Percentiles rank a stretch among this genome's conserved stretches.
phyloP scores from a whole-genome alignment of 2,797 vertebrate genomes.

The Periparus ater region DNA sequence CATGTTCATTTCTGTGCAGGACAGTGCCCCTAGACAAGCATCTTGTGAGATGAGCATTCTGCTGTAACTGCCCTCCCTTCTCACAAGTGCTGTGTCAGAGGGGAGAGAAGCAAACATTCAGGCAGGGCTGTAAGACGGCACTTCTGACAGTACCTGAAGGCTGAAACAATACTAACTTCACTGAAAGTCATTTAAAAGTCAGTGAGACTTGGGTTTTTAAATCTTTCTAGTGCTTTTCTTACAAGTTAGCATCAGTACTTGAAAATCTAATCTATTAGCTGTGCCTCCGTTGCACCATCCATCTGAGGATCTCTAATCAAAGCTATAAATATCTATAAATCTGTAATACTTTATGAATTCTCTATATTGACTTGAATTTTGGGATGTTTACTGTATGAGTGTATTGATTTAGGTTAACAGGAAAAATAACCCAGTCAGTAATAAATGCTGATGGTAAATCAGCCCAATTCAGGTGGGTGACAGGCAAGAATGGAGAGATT shows the following conservation, averaged over 20 bases:
- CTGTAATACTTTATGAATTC: constrained; percentile 49
- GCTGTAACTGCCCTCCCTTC: not conserved
- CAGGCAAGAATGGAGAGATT: not conserved
- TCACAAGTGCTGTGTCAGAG: accelerated
- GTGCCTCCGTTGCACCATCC: not conserved
- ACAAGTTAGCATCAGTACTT: constrained; percentile 7
- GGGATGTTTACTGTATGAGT: constrained; percentile 37
- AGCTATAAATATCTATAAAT: constrained; percentile 55
- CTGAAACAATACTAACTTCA: not conserved
- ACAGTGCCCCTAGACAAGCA: not conserved
- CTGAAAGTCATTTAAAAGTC: constrained; percentile 50
- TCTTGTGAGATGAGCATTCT: not conserved
- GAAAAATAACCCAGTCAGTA: constrained; percentile 39
- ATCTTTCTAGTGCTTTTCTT: not conserved
- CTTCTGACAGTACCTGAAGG: not conserved
- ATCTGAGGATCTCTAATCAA: constrained; percentile 38
- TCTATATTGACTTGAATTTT: constrained; percentile 48
- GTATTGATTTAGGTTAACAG: constrained; percentile 54
- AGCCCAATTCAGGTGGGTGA: accelerated
- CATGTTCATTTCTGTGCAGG: not conserved
- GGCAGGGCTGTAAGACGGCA: not conserved
- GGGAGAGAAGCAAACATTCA: not conserved
- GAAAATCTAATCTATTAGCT: constrained; percentile 42
- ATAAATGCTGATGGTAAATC: not conserved
- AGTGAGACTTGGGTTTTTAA: constrained; percentile 4